Evolutionary conservation across 2,888 invertebrate species (phyloP), one percentile per base, ranked within the genome.

Genomic region (Seira musarum): DNA sequence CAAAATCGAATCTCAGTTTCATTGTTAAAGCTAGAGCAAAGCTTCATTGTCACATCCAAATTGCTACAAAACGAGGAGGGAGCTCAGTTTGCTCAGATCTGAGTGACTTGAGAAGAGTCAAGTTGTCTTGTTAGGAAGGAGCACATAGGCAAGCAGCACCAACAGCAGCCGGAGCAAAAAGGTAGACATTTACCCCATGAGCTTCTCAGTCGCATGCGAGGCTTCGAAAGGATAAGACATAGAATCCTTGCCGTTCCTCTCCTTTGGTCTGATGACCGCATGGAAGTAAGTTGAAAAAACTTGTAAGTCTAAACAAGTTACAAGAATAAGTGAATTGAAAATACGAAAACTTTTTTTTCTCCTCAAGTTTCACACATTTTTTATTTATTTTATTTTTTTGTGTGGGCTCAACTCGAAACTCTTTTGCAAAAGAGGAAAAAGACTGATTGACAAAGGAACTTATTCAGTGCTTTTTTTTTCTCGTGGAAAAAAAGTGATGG

Each of bases 201-300:
- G 30, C 30, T 8, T 30, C 67, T 75, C 69, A 82, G 82, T 82
- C 79, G 80, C 80, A 75, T 74, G 65, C 68, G 64, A 76, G 80
- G 79, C 79, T 79, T 80, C 72, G 81, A 17, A 68, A 68, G 69
- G 68, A 68, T 72, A 72, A 74, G 70, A 77, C 17, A 30, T 2
- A 30, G 30, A 30, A 53, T 64, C 77, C 67, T 72, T 77, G 75
- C 24, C 57, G 49, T 64, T 75, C 77, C 13, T 57, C 49, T 13
- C 24, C 13, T 15, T 22, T 19, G 1, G 5, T 53, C 17, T 40
- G 25, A 61, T 61, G 25, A n/a, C 63, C 30, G 71, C 71, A 67
- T 72, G 75, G 75, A 69, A 35, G 57, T 21, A 40, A 17, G 15
- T 57, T 71, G 2, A 17, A 66, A 35, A 63, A 8, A 22, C 13